Conservation (phyloP, 2,113 vertebrate species). For the Pangasianodon hypophthalmus region DNA sequence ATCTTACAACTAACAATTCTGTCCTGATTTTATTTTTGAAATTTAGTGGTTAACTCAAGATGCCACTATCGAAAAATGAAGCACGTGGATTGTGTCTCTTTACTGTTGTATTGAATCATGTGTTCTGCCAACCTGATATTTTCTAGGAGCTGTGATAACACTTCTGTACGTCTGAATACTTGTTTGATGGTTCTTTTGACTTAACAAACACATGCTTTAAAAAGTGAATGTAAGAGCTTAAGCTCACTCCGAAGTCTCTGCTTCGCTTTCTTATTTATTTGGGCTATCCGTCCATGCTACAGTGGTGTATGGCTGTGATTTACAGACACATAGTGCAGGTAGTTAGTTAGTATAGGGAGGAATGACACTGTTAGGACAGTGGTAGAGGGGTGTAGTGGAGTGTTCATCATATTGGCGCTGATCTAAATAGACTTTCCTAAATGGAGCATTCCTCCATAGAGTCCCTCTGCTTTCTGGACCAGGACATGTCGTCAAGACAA, state of each 20-base stretch:
- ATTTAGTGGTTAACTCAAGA: not conserved
- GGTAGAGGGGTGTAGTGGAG: not conserved
- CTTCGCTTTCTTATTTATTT: not conserved
- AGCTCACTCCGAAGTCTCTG: not conserved
- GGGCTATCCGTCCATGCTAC: not conserved
- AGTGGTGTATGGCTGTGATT: not conserved
- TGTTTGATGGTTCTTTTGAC: too few species aligned
- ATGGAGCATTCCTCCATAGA: constrained; percentile 59
- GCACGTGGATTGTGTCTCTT: not conserved
- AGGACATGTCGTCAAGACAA: constrained; percentile 74
- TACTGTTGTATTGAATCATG: not conserved
- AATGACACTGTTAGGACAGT: not conserved
- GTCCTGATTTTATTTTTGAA: not conserved
- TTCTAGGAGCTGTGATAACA: not conserved
- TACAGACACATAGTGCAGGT: not conserved
- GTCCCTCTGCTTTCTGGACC: constrained; percentile 64
- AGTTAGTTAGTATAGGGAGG: not conserved
- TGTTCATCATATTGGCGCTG: constrained; percentile 21
- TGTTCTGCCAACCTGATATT: not conserved
- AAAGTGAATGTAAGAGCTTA: not conserved
- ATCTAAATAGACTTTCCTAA: constrained; percentile 70
- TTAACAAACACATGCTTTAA: not conserved
- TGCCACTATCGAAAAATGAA: not conserved
- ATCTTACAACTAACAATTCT: not conserved
- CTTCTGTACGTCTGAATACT: too few species aligned